phyloP scores from a whole-genome alignment of 2,888 invertebrate species.

The Amphipoea lucens region DNA sequence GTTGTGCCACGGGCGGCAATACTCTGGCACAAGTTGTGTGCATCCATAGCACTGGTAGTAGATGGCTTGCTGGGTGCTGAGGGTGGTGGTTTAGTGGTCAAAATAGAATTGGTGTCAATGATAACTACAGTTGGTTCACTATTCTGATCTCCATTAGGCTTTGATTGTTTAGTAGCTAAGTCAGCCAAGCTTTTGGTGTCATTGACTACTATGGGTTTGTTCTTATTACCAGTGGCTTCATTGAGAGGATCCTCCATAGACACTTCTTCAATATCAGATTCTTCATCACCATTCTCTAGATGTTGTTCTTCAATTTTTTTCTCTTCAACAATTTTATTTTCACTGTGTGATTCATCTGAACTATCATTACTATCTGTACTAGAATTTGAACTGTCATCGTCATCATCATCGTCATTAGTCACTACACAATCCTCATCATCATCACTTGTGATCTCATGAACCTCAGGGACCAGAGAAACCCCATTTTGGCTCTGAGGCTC shows the following conservation, averaged over 20 bases:
- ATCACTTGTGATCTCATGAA: slow-evolving; percentile 89
- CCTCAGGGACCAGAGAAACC: slow-evolving; percentile 84
- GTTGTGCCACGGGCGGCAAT: slow-evolving; percentile 90
- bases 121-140: slow-evolving; percentile 95
- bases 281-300: slow-evolving; percentile 87
- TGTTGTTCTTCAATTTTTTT: slow-evolving; percentile 88
- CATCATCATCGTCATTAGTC: slow-evolving; percentile 77
- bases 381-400: slow-evolving; percentile 47
- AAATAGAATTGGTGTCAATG: slow-evolving; percentile 95
- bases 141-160: slow-evolving; percentile 87
- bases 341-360: slow-evolving; percentile 90
- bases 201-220: slow-evolving; percentile 92
- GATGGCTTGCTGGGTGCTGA: slow-evolving; percentile 73
- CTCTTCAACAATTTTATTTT: slow-evolving; percentile 87
- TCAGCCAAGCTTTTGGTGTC: slow-evolving; percentile 93
- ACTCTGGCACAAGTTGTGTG: slow-evolving; percentile 86
- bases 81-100: slow-evolving; percentile 81
- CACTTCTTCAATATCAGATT: slow-evolving; percentile 88
- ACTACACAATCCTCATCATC: slow-evolving; percentile 90
- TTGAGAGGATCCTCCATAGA: slow-evolving; percentile 92
- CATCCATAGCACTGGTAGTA: slow-evolving; percentile 77
- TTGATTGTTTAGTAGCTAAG: slow-evolving; percentile 91
- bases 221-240: slow-evolving; percentile 78
- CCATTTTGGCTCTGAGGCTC: slow-evolving; percentile 86
- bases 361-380: slow-evolving; percentile 88